These are phyloP conservation scores for Macropus fuliginosus DNA, from an alignment of 2,797 vertebrate species.

Conservation along the genomic window DNA sequence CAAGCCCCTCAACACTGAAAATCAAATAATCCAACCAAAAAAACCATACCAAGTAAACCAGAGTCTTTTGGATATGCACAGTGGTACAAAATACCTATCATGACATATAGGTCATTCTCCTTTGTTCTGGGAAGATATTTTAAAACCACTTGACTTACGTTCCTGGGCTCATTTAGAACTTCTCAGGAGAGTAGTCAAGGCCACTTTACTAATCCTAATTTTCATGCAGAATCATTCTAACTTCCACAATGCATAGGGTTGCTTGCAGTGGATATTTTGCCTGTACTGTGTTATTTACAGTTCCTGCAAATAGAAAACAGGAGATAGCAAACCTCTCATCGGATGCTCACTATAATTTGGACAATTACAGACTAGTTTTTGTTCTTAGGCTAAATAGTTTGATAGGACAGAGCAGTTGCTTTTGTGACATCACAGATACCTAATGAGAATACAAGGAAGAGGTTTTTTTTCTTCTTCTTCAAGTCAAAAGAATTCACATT, in stretches of 20 bases:
- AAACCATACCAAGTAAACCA: not conserved
- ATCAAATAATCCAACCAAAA: not conserved
- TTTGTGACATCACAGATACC: constrained; percentile 30
- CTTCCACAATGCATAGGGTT: constrained; percentile 56
- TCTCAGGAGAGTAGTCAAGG: not conserved
- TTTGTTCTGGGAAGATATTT: constrained; percentile 33
- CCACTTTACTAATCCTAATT: not conserved
- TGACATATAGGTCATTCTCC: not conserved
- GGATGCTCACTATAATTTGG: constrained; percentile 73
- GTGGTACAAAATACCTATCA: not conserved
- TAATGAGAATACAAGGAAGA: constrained; percentile 41
- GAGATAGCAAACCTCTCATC: constrained; percentile 64
- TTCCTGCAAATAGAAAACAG: constrained; percentile 68
- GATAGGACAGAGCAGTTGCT: constrained; percentile 29
- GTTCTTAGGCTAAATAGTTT: constrained; percentile 56
- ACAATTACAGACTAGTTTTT: constrained; percentile 67
- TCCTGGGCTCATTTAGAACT: constrained; percentile 1
- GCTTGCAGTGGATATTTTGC: constrained; percentile 51
- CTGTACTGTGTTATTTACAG: constrained; percentile 68
- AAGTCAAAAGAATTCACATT: constrained; percentile 45
- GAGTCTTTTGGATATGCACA: not conserved
- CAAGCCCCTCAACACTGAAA: not conserved
- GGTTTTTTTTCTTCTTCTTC: not conserved
- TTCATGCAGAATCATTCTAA: constrained; percentile 33
- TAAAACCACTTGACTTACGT: constrained; percentile 14